phyloP scores from a whole-genome alignment of 2,888 invertebrate species.

The Anoplius nigerrimus region DNA sequence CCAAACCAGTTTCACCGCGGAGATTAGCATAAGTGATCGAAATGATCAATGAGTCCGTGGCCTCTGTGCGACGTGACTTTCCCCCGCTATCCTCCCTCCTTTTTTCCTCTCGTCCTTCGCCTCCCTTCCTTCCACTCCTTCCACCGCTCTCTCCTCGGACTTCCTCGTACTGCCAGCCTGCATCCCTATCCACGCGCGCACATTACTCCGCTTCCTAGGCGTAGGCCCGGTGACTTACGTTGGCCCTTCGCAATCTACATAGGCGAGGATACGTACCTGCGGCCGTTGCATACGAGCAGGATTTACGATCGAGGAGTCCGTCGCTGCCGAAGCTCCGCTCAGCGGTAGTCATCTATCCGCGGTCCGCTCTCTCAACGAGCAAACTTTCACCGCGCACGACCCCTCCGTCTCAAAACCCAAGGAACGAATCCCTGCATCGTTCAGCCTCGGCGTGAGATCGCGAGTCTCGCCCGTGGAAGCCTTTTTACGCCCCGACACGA shows the following conservation, averaged over 20 bases:
- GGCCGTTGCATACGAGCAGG: conserved; percentile 35
- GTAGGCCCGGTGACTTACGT: conserved; percentile 48
- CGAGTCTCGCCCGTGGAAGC: no score
- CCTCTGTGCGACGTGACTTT: conserved; percentile 51
- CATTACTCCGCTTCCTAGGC: conserved; percentile 38
- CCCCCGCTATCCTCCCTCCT: conserved; percentile 12
- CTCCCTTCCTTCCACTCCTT: conserved; percentile 9
- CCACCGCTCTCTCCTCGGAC: conserved; percentile 12
- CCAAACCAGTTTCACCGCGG: conserved; percentile 66
- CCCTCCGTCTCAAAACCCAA: no score
- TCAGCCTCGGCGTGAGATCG: no score
- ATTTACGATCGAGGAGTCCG: conserved; percentile 54
- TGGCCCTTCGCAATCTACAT: conserved; percentile 47
- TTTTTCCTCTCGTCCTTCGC: conserved; percentile 11
- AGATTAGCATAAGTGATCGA: conserved; percentile 71
- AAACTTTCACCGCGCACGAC: conserved; percentile 12
- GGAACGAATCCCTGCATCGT: no score
- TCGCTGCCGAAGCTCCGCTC: conserved; percentile 18
- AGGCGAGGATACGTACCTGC: conserved; percentile 32
- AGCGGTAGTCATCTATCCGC: conserved; percentile 33
- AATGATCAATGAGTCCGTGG: conserved; percentile 68
- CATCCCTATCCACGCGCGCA: conserved; percentile 39
- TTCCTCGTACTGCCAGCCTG: conserved; percentile 20
- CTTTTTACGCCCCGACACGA: no score
- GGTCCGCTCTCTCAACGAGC: conserved; percentile 1